Percentiles rank a stretch among this genome's conserved stretches.
These are phyloP conservation scores for Aelia acuminata DNA, from an alignment of 2,888 invertebrate species.

Conservation along the genomic window DNA sequence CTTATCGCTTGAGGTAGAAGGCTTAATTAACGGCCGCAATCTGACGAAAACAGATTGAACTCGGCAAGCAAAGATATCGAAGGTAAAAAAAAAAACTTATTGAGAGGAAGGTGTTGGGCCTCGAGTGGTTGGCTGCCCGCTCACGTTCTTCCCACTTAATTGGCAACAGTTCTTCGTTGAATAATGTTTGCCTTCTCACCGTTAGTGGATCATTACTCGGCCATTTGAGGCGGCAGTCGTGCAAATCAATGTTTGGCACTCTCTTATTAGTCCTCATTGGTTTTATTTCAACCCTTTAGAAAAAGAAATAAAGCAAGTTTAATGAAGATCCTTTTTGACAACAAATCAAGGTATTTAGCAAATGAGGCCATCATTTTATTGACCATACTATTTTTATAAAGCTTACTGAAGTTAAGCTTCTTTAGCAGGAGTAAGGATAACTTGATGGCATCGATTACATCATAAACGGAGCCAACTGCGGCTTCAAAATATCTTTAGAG, in stretches of 20 bases:
- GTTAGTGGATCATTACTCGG: background rate
- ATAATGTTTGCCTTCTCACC: background rate
- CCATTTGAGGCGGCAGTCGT: background rate
- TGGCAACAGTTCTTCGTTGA: background rate
- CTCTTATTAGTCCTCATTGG: background rate
- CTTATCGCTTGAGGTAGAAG: background rate
- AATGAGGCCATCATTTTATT: no score
- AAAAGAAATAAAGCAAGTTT: no score
- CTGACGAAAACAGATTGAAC: background rate
- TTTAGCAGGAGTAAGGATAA: no score
- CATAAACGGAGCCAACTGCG: no score
- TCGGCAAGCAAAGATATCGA: background rate
- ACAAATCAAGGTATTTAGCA: no score
- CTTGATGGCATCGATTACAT: no score
- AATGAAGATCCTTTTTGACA: no score
- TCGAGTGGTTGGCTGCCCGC: background rate
- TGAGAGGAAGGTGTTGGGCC: background rate
- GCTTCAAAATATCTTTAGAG: no score
- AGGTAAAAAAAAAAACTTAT: background rate
- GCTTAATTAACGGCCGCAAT: background rate
- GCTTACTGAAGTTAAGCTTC: no score
- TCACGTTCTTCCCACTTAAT: constrained; percentile 7
- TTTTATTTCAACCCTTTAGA: background rate
- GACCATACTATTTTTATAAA: no score
- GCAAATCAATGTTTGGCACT: background rate